A percentile compares a stretch with the other conserved stretches of the same genome.
These are phyloP conservation scores for Cecidostiba fungosa DNA, from an alignment of 2,888 invertebrate species.

Conservation along the genomic window DNA sequence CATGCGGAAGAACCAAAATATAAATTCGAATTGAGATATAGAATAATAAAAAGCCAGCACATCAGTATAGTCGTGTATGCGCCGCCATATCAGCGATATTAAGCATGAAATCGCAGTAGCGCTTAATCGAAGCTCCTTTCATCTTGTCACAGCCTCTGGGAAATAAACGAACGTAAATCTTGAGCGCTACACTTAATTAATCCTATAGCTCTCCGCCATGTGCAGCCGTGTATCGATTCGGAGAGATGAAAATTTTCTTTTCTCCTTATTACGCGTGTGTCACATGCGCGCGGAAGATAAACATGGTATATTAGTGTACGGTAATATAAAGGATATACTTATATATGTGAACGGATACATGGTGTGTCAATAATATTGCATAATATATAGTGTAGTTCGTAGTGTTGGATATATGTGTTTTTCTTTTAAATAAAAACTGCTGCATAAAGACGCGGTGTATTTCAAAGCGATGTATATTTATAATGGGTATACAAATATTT, in stretches of 20 bases:
- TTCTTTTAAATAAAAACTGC: slow-evolving; percentile 21
- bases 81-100: slow-evolving; percentile 7
- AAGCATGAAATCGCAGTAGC: slow-evolving; percentile 37
- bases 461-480: slow-evolving; percentile 15
- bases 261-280: background rate
- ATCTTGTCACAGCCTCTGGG: slow-evolving; percentile 66
- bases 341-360: background rate
- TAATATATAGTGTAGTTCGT: background rate
- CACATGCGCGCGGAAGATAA: background rate
- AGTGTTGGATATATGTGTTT: background rate
- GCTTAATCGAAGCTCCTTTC: slow-evolving; percentile 51
- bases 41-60: background rate
- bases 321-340: background rate
- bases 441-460: slow-evolving; percentile 1
- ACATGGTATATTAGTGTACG: background rate
- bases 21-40: background rate
- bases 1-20: background rate
- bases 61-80: background rate
- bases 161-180: slow-evolving; percentile 52
- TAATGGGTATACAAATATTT: background rate
- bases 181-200: slow-evolving; percentile 45
- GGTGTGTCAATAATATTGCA: background rate
- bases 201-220: slow-evolving; percentile 21
- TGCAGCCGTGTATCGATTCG: background rate
- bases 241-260: background rate